A percentile compares a stretch with the other conserved stretches of the same genome.
Conservation (phyloP, 1,140 invertebrate species). For the roundworm (Caenorhabditis elegans) region WBcel235 BX284602.5:11522501-11523000, state of each 20-base stretch:
- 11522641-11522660: background rate
- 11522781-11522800: slow-evolving; percentile 18
- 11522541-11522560: background rate
- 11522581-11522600: too few relatives aligned
- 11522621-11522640: slow-evolving; percentile 8
- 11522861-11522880: background rate
- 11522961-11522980: slow-evolving; percentile 2
- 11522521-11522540: background rate
- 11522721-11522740: background rate
- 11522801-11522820: background rate
- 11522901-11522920: background rate
- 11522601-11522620: too few relatives aligned
- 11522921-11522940: background rate
- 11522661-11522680: background rate
- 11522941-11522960: background rate
- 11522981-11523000: background rate
- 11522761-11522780: slow-evolving; percentile 1
- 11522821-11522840: background rate
- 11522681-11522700: background rate
- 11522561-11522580: slow-evolving; percentile 13
- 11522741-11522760: background rate
- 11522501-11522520: slow-evolving; percentile 12
- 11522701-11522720: background rate
- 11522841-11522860: background rate
- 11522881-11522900: background rate